Percentiles rank a stretch among this genome's conserved stretches.
Evolutionary conservation across 2,797 vertebrate species (phyloP).

Genomic region (Ctenochaetus hawaiiensis): DNA sequence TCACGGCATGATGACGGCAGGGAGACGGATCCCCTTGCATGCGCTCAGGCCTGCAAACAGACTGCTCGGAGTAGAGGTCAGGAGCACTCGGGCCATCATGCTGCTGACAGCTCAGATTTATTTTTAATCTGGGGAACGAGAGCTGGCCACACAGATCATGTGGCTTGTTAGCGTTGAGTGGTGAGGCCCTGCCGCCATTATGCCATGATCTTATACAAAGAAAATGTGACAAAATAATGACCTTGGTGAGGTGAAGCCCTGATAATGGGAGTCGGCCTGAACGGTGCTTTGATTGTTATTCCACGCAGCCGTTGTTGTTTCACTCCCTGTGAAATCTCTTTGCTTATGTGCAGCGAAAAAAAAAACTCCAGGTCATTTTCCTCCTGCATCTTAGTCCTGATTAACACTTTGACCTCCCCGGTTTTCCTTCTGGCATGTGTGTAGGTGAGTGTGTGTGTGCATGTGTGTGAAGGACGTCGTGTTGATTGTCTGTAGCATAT

Average conservation of each 20-base stretch:
- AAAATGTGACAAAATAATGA: constrained; percentile 76
- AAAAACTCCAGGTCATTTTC: constrained; percentile 40
- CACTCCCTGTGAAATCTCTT: constrained; percentile 59
- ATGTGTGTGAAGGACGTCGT: constrained; percentile 55
- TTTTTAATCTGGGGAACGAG: constrained; percentile 81
- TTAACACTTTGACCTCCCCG: constrained; percentile 70
- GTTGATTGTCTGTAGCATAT: constrained; percentile 58
- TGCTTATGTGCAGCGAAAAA: constrained; percentile 43
- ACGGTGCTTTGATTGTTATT: constrained; percentile 78
- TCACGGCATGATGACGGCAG: constrained; percentile 49
- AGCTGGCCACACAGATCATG: constrained; percentile 71
- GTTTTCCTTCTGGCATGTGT: background rate
- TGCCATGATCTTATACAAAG: constrained; percentile 49
- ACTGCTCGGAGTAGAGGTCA: constrained; percentile 74
- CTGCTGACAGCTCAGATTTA: constrained; percentile 83
- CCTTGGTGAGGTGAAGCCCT: constrained; percentile 74
- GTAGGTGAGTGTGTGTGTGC: constrained; percentile 20
- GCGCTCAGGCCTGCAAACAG: constrained; percentile 38
- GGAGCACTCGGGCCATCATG: constrained; percentile 57
- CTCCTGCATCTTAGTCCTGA: constrained; percentile 48
- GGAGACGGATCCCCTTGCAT: constrained; percentile 48
- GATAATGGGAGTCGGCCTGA: constrained; percentile 67
- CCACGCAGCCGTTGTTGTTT: constrained; percentile 48
- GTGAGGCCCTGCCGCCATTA: constrained; percentile 43
- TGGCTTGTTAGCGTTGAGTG: constrained; percentile 76